Evolutionary conservation across 2,888 invertebrate species (phyloP).

Genomic region (Altica lythri): DNA sequence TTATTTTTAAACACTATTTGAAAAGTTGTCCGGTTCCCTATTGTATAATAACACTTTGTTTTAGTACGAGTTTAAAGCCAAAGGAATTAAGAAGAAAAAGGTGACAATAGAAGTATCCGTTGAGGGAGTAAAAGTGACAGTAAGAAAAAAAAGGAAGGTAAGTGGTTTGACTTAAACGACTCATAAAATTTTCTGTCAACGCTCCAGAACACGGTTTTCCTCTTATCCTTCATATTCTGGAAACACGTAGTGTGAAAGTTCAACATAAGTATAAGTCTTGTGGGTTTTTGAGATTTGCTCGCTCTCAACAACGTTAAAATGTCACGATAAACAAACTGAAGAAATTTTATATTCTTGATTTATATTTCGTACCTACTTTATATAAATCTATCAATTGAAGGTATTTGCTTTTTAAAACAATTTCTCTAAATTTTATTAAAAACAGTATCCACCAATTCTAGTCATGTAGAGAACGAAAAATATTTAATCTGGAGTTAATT

Average conservation of each 20-base stretch:
- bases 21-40: too few relatives aligned
- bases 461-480: too few relatives aligned
- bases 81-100: constrained; percentile 96
- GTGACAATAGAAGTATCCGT: constrained; percentile 94
- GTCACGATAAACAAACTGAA: too few relatives aligned
- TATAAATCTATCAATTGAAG: too few relatives aligned
- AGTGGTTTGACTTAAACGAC: constrained; percentile 40
- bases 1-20: too few relatives aligned
- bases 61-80: constrained; percentile 98
- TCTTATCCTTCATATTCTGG: constrained; percentile 18
- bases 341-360: too few relatives aligned
- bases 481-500: too few relatives aligned
- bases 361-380: too few relatives aligned
- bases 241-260: constrained; percentile 2
- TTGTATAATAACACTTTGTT: too few relatives aligned
- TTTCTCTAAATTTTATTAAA: too few relatives aligned
- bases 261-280: constrained; percentile 4
- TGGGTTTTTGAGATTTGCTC: constrained; percentile 9
- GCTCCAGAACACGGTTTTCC: constrained; percentile 16
- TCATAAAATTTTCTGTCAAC: constrained; percentile 5
- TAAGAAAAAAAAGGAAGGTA: constrained; percentile 79
- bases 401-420: too few relatives aligned
- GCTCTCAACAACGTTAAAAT: background rate
- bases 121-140: constrained; percentile 89
- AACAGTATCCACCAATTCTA: too few relatives aligned